Evolutionary conservation across 64 coral and sea anemone species (phyloP).

Genomic region (Montipora capricornis): DNA sequence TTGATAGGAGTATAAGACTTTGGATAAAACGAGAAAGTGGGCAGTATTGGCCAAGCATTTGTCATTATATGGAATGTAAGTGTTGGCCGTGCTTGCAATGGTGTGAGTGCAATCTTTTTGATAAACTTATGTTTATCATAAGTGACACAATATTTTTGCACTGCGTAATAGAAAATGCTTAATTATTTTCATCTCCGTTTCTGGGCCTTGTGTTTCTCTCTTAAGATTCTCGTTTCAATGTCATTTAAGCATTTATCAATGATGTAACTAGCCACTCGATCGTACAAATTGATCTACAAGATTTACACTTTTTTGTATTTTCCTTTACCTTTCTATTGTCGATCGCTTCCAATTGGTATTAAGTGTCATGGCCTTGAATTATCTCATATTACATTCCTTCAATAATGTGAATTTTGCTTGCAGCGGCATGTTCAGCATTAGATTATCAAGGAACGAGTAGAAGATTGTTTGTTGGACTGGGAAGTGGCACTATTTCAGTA

Average conservation of each 20-base stretch:
- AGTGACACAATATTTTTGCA: background rate
- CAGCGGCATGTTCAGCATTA: slow-evolving; percentile 85
- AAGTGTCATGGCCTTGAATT: background rate
- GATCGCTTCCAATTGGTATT: too few species aligned
- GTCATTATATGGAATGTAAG: slow-evolving; percentile 97
- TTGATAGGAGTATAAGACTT: slow-evolving; percentile 86
- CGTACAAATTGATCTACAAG: too few species aligned
- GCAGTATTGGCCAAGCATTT: slow-evolving; percentile 98
- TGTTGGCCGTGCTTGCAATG: background rate
- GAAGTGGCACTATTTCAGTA: slow-evolving; percentile 94
- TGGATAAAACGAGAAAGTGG: slow-evolving; percentile 99
- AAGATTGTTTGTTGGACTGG: slow-evolving; percentile 94
- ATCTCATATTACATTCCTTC: background rate
- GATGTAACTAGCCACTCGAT: too few species aligned
- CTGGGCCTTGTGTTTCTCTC: too few species aligned
- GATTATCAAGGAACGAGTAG: slow-evolving; percentile 96
- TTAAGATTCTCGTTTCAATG: background rate
- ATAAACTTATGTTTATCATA: too few species aligned
- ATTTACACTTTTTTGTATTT: background rate
- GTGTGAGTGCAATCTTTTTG: background rate
- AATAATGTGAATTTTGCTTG: background rate
- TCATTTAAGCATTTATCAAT: too few species aligned
- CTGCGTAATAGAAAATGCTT: too few species aligned
- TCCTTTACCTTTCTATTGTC: background rate
- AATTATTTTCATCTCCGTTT: too few species aligned